Conservation (phyloP, 2,113 vertebrate genomes). For the Caracal caracal region DNA sequence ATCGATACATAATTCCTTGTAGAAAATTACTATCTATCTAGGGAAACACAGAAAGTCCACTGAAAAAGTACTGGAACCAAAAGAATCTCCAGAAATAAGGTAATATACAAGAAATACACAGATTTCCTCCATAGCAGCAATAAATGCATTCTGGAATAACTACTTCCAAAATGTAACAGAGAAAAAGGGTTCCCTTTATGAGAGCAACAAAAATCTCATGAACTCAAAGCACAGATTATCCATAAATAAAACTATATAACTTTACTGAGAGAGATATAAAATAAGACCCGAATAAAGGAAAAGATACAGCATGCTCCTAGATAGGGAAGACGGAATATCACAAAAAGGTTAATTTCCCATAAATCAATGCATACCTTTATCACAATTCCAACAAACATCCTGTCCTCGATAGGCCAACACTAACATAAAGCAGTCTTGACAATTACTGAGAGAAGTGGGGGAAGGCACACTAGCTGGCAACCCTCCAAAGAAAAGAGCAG, state of each 20-base stretch:
- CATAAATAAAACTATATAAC: constrained; percentile 46
- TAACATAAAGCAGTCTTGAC: constrained; percentile 51
- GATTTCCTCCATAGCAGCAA: background rate
- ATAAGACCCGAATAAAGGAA: constrained; percentile 36
- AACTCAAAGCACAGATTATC: constrained; percentile 37
- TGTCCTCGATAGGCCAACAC: constrained; percentile 28
- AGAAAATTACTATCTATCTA: background rate
- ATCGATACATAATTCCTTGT: background rate
- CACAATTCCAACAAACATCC: constrained; percentile 40
- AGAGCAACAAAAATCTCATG: constrained; percentile 35
- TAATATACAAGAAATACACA: background rate
- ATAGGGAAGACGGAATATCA: constrained; percentile 5
- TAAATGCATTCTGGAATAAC: constrained; percentile 34
- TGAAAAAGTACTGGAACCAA: background rate
- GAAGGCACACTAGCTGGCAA: background rate
- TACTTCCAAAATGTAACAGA: constrained; percentile 32
- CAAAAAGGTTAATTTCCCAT: constrained; percentile 54
- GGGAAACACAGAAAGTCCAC: constrained; percentile 9
- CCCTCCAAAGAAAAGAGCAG: constrained; percentile 30
- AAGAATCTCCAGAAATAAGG: constrained; percentile 16
- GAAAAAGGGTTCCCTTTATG: constrained; percentile 27
- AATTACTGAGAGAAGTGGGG: constrained; percentile 33
- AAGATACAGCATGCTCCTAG: constrained; percentile 1
- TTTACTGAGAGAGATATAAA: constrained; percentile 43
- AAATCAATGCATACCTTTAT: constrained; percentile 46